A percentile compares a stretch with the other conserved stretches of the same genome.
Conservation (phyloP, 2,113 vertebrate species). For the Phyllostomus discolor region DNA sequence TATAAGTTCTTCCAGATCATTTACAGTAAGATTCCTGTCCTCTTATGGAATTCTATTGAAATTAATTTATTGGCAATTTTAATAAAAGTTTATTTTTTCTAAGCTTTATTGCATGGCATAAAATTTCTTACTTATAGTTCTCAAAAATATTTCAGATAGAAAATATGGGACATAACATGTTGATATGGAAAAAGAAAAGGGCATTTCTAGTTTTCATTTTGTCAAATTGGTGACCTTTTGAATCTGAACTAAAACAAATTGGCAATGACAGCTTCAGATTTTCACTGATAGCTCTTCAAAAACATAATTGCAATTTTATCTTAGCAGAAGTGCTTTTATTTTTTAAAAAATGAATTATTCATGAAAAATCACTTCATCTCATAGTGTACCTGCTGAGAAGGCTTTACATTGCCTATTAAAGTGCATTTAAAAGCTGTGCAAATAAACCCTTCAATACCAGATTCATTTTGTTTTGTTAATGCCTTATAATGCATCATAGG, state of each 20-base stretch:
- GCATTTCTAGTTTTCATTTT: conserved; percentile 59
- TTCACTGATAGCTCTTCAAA: conserved; percentile 76
- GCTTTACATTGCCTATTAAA: conserved; percentile 67
- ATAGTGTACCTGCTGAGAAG: conserved; percentile 75
- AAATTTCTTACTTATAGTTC: conserved; percentile 15
- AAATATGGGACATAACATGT: conserved; percentile 15
- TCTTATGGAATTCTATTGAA: not conserved
- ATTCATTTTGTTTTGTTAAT: conserved; percentile 71
- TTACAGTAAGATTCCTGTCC: not conserved
- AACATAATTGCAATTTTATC: conserved; percentile 76
- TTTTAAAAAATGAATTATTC: conserved; percentile 75
- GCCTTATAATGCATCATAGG: conserved; percentile 51
- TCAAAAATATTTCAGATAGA: conserved; percentile 21
- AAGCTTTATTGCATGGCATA: conserved; percentile 25
- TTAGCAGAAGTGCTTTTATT: conserved; percentile 66
- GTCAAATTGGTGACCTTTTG: conserved; percentile 75
- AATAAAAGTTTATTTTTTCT: conserved; percentile 30
- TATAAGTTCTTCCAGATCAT: not conserved
- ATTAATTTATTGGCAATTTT: not conserved
- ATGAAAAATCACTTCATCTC: conserved; percentile 71
- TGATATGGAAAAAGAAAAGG: conserved; percentile 54
- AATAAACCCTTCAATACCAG: conserved; percentile 70
- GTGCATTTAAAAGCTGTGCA: conserved; percentile 66
- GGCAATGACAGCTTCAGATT: conserved; percentile 75
- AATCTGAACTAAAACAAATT: conserved; percentile 73